Conservation (phyloP, 1,140 invertebrate genomes). For the Belonocnema kinseyi region DNA sequence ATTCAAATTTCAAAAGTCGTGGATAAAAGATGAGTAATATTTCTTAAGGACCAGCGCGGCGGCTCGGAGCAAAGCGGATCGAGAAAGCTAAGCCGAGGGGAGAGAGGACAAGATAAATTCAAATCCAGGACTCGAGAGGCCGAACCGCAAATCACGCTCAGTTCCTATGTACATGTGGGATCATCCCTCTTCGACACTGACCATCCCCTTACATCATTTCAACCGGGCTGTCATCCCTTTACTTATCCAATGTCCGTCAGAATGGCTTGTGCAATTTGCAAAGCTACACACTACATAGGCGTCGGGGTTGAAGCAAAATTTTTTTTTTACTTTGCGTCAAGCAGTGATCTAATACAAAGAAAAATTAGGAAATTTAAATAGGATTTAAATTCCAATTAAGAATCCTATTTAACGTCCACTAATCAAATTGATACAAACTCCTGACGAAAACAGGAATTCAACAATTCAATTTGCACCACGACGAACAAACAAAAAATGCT, state of each 20-base stretch:
- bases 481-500: too few relatives aligned
- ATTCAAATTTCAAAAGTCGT: not conserved
- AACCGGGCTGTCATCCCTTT: slow-evolving; percentile 63
- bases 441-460: too few relatives aligned
- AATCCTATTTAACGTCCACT: too few relatives aligned
- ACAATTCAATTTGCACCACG: too few relatives aligned
- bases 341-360: too few relatives aligned
- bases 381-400: too few relatives aligned
- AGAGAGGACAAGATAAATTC: slow-evolving; percentile 67
- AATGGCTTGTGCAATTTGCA: slow-evolving; percentile 35
- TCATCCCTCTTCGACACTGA: slow-evolving; percentile 69
- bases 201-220: slow-evolving; percentile 61
- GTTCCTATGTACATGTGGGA: slow-evolving; percentile 64
- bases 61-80: slow-evolving; percentile 11
- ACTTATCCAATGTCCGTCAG: slow-evolving; percentile 62
- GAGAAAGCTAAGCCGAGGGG: slow-evolving; percentile 39
- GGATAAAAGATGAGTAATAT: slow-evolving; percentile 4
- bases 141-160: slow-evolving; percentile 69
- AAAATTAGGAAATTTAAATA: too few relatives aligned
- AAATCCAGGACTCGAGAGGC: slow-evolving; percentile 66
- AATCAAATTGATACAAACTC: too few relatives aligned
- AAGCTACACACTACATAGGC: slow-evolving; percentile 17
- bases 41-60: not conserved
- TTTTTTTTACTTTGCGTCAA: not conserved
- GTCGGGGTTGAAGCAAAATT: not conserved